phyloP scores from a whole-genome alignment of 1,140 invertebrate species.

The Drosophila trapezifrons region DNA sequence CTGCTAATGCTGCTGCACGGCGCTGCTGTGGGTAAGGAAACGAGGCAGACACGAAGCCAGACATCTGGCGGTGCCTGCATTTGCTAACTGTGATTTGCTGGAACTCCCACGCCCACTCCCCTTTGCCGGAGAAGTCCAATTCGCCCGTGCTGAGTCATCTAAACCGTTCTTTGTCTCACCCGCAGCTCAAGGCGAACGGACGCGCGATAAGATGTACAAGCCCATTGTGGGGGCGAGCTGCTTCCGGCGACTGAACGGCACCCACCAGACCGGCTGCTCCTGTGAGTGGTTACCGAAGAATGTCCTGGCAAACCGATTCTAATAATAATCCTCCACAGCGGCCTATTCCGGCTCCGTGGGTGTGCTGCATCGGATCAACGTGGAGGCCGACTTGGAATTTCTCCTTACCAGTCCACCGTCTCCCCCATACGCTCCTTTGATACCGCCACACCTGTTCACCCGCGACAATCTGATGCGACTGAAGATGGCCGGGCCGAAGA shows the following conservation, averaged over 20 bases:
- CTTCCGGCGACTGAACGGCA: slow-evolving; percentile 94
- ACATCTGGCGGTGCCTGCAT: neutral
- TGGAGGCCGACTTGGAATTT: slow-evolving; percentile 88
- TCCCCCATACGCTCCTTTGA: slow-evolving; percentile 89
- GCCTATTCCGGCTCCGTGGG: slow-evolving; percentile 91
- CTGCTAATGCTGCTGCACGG: slow-evolving; percentile 53
- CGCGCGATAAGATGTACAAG: slow-evolving; percentile 92
- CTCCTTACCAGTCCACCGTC: slow-evolving; percentile 88
- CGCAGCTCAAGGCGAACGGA: slow-evolving; percentile 85
- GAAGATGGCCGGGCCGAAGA: slow-evolving; percentile 83
- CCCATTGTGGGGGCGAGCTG: slow-evolving; percentile 90
- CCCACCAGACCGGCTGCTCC: slow-evolving; percentile 96
- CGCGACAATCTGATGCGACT: slow-evolving; percentile 85
- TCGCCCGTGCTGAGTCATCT: slow-evolving; percentile 49
- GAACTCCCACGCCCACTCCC: slow-evolving; percentile 14
- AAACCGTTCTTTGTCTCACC: slow-evolving; percentile 21
- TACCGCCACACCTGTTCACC: slow-evolving; percentile 88
- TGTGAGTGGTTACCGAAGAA: slow-evolving; percentile 87
- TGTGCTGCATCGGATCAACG: slow-evolving; percentile 90
- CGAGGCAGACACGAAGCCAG: neutral
- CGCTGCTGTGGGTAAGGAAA: slow-evolving; percentile 36
- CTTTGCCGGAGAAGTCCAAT: neutral
- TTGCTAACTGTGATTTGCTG: neutral
- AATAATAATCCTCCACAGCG: slow-evolving; percentile 82
- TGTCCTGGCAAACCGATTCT: neutral